A percentile compares a stretch with the other conserved stretches of the same genome.
These are phyloP conservation scores for Sebastes taczanowskii DNA, from an alignment of 2,797 vertebrate species.

Conservation along the genomic window DNA sequence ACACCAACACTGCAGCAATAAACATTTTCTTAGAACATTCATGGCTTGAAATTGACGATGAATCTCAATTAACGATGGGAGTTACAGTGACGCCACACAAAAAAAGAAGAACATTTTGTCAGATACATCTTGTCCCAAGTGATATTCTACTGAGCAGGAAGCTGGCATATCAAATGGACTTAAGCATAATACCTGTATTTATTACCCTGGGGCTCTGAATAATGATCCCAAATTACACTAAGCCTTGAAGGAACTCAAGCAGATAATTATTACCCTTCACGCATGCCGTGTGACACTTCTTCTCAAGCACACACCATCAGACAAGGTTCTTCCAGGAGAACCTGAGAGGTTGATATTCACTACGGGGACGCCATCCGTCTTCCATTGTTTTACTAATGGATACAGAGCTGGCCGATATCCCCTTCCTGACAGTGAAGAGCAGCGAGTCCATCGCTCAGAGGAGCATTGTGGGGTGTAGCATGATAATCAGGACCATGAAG, in stretches of 20 bases:
- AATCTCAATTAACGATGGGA: conserved; percentile 13
- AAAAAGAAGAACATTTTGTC: neutral
- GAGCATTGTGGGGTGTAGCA: neutral
- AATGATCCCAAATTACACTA: conserved; percentile 66
- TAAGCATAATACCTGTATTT: conserved; percentile 63
- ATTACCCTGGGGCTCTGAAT: conserved; percentile 60
- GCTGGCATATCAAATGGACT: conserved; percentile 60
- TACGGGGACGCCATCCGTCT: conserved; percentile 22
- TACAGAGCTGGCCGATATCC: conserved; percentile 14
- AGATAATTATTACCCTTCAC: conserved; percentile 77
- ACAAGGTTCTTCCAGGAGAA: conserved; percentile 44
- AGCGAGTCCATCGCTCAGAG: conserved; percentile 28
- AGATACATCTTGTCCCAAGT: conserved; percentile 23
- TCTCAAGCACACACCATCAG: conserved; percentile 40
- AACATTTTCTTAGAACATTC: neutral
- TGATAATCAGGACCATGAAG: conserved; percentile 35
- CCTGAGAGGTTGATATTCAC: conserved; percentile 30
- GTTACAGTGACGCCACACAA: neutral
- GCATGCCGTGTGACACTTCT: conserved; percentile 51
- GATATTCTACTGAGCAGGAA: conserved; percentile 28
- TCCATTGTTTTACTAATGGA: conserved; percentile 40
- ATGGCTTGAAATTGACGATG: conserved; percentile 1
- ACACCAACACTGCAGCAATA: neutral
- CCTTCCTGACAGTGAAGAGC: conserved; percentile 35
- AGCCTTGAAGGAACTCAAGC: conserved; percentile 68